phyloP scores from a whole-genome alignment of 1,140 invertebrate species.

The Zaprionus vittiger region DNA sequence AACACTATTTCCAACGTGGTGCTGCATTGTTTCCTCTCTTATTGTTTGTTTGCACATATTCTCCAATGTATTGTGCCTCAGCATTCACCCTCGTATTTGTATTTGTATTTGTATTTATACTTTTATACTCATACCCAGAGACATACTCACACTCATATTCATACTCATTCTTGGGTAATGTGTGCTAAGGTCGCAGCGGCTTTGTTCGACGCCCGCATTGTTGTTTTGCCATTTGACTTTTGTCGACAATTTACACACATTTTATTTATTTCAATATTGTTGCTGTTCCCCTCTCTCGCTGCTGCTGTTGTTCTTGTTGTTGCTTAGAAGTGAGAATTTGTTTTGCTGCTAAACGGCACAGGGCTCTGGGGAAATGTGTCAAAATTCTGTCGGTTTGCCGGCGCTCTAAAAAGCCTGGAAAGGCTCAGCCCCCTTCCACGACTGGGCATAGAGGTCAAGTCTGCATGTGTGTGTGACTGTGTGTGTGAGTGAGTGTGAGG shows the following conservation, averaged over 20 bases:
- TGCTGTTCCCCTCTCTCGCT: conserved; percentile 30
- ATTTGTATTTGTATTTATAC: conserved; percentile 7
- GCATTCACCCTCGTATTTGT: conserved; percentile 3
- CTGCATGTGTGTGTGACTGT: not conserved
- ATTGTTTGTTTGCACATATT: conserved; percentile 50
- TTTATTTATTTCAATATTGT: conserved; percentile 73
- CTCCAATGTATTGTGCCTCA: conserved; percentile 27
- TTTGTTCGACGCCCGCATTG: conserved; percentile 49
- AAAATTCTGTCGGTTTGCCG: conserved; percentile 70
- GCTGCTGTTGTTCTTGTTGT: conserved; percentile 18
- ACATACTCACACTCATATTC: conserved; percentile 45
- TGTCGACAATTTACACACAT: conserved; percentile 77
- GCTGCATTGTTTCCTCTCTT: conserved; percentile 46
- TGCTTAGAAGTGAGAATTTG: conserved; percentile 75
- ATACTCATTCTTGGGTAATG: conserved; percentile 48
- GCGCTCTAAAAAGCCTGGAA: conserved; percentile 52
- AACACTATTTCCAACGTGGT: conserved; percentile 63
- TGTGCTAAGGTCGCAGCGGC: conserved; percentile 63
- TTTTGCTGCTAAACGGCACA: conserved; percentile 80
- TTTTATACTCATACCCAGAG: not conserved
- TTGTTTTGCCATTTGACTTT: conserved; percentile 70
- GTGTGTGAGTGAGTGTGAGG: conserved; percentile 11
- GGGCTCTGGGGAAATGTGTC: conserved; percentile 80
- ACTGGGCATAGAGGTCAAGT: conserved; percentile 22
- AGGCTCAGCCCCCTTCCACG: not conserved